These are phyloP conservation scores for Amphimallon solstitiale DNA, from an alignment of 2,888 invertebrate genomes.

Conservation along the genomic window DNA sequence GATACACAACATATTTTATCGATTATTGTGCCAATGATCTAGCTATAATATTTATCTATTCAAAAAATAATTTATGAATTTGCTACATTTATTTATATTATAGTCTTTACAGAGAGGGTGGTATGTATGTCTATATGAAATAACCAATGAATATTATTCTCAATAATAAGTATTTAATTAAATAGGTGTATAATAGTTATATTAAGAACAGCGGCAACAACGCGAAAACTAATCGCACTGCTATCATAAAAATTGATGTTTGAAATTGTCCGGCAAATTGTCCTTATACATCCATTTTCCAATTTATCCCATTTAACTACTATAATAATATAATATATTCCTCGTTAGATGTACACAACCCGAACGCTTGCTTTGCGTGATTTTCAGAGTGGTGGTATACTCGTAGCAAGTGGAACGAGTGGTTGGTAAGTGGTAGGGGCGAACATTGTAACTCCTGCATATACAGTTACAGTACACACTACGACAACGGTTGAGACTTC, in stretches of 20 bases:
- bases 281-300: slow-evolving; percentile 35
- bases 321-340: slow-evolving; percentile 39
- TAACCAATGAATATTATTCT: no score
- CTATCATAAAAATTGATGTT: slow-evolving; percentile 34
- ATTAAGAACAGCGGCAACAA: not conserved
- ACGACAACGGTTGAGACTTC: slow-evolving; percentile 3
- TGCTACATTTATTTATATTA: no score
- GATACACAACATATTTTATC: no score
- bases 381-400: slow-evolving; percentile 8
- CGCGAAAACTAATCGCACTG: not conserved
- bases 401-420: not conserved
- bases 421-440: slow-evolving; percentile 16
- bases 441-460: slow-evolving; percentile 9
- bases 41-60: no score
- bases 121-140: no score
- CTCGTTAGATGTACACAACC: slow-evolving; percentile 25
- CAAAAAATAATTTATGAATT: no score
- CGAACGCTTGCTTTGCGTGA: slow-evolving; percentile 17
- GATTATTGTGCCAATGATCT: no score
- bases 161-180: no score
- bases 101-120: no score
- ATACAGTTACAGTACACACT: no score
- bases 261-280: slow-evolving; percentile 35
- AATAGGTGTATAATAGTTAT: no score
- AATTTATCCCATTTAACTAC: slow-evolving; percentile 38